Base-by-base conservation (phyloP, 2,113 vertebrate species). In the Ceyx cyanopectus region DNA sequence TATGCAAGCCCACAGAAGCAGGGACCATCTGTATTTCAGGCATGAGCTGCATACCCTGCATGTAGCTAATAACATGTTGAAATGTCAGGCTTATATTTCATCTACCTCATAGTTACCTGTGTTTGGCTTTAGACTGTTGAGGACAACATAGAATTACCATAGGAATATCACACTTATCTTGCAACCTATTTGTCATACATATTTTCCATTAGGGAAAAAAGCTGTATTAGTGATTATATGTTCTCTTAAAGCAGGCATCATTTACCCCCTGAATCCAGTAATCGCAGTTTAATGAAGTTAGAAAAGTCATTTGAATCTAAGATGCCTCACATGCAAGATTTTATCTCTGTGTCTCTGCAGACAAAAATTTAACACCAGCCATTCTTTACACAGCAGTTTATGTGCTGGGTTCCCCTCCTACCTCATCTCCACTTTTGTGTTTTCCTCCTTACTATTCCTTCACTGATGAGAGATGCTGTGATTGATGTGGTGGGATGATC, bases 121-220 rank as follows among this genome's bases (percentile, higher is more conserved):
- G 12, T 66, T 95, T 73, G 40, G 79, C 66, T 95, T 90, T 70
- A 77, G 34, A 73, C 16, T 48, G 78, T 14, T 1, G 57, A 75
- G 87, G 65, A 85, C 81, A 91, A 87, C 67, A 51, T n/a, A 85
- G 73, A 95, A 92, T 93, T 93, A 93, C 58, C 53, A n/a, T 4
- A 91, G 87, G 63, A 91, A 75, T 79, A 87, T 45, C 74, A 43
- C 29, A 65, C 24, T 83, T 87, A 75, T 77, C 60, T 93, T 32
- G 1, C 56, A 60, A 93, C 50, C 37, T 80, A 69, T 91, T 95
- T 89, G 68, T 84, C 77, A 80, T 50, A 63, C 18, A 53, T 14
- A 84, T 91, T 83, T 81, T 62, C 72, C 87, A 72, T 58, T 53
- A 74, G 72, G 32, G 53, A 72, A 82, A 48, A 54, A 54, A 84